Percentiles rank a stretch among this genome's conserved stretches.
phyloP scores from a whole-genome alignment of 2,888 invertebrate species.

The Tigriopus californicus region DNA sequence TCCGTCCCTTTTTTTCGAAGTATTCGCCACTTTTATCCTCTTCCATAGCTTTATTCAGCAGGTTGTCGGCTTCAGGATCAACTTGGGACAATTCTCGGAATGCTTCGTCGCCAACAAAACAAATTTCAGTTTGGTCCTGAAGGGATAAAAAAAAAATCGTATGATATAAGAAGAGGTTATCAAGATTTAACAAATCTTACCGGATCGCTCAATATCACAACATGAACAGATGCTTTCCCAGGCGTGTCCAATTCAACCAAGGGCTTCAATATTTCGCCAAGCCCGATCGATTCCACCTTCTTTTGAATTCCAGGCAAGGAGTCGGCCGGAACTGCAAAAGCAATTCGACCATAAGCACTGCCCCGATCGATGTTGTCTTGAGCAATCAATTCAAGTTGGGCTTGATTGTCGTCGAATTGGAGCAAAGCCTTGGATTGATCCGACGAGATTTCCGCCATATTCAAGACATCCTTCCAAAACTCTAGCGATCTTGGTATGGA shows the following conservation, averaged over 20 bases:
- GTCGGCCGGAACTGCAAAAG: slow-evolving; percentile 65
- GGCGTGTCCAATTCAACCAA: slow-evolving; percentile 85
- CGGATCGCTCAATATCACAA: slow-evolving; percentile 89
- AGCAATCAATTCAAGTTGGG: slow-evolving; percentile 52
- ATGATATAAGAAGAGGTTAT: neutral
- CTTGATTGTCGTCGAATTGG: slow-evolving; percentile 51
- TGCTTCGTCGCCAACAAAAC: slow-evolving; percentile 92
- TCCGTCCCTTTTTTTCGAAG: slow-evolving; percentile 23
- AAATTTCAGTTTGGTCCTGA: slow-evolving; percentile 87
- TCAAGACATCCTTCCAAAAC: slow-evolving; percentile 65
- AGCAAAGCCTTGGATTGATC: slow-evolving; percentile 31
- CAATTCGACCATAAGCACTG: slow-evolving; percentile 82
- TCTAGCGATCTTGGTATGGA: slow-evolving; percentile 51
- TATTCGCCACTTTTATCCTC: slow-evolving; percentile 39
- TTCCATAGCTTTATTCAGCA: slow-evolving; percentile 53
- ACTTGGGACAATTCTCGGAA: slow-evolving; percentile 68
- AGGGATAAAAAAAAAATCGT: slow-evolving; percentile 20
- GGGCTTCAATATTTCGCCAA: slow-evolving; percentile 60
- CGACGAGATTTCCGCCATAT: slow-evolving; percentile 44
- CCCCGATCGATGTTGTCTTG: slow-evolving; percentile 61
- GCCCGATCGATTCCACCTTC: slow-evolving; percentile 45
- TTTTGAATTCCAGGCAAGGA: slow-evolving; percentile 57
- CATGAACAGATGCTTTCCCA: slow-evolving; percentile 86
- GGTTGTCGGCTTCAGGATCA: slow-evolving; percentile 60
- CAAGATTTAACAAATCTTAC: slow-evolving; percentile 27